Base-by-base conservation (phyloP, 2,113 vertebrate genomes). In the Silurus meridionalis region DNA sequence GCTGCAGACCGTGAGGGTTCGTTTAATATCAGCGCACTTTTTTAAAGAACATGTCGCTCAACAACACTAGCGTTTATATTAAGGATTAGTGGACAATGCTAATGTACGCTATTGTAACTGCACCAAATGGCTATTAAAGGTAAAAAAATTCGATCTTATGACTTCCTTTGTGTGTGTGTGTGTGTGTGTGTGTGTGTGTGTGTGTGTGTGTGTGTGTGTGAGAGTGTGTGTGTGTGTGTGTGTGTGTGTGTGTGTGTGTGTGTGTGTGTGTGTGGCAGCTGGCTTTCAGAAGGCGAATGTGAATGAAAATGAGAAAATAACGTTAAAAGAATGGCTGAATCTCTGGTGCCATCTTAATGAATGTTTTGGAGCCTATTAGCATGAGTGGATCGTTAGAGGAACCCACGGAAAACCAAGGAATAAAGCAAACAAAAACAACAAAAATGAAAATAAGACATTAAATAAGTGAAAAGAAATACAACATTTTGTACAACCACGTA, bases 291-390 rank as follows among this genome's bases (percentile, higher is more conserved):
- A 58, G 77, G 55, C 58, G 25, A 21, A 61, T 60, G 25, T 21
- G 28, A 60, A 55, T 55, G 50, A 77, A 5, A 75, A 55, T 57
- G 25, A 61, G 55, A 61, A 80, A 61, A 80, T 23, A 80, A 60
- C 19, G 10, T 60, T 80, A 61, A 80, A 80, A 80, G 25, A 57
- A 46, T 46, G 57, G 57, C 78, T 61, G 57, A 80, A 80, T 80
- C 17, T 61, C 57, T 10, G 28, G 37, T 13, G 28, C 13, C 78
- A 61, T 46, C 55, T 61, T 80, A 61, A 80, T 80, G 57, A 57
- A 60, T 80, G 15, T 60, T 80, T 9, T 55, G 37, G 55, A 46
- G 13, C 37, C 60, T 80, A 80, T 60, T 28, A 23, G 37, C 78
- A 46, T 10, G 17, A 21, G 8, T 5, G 78, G 60, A 21, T 15